Base-by-base conservation (phyloP, 2,113 vertebrate genomes). In the Plectropomus leopardus region DNA sequence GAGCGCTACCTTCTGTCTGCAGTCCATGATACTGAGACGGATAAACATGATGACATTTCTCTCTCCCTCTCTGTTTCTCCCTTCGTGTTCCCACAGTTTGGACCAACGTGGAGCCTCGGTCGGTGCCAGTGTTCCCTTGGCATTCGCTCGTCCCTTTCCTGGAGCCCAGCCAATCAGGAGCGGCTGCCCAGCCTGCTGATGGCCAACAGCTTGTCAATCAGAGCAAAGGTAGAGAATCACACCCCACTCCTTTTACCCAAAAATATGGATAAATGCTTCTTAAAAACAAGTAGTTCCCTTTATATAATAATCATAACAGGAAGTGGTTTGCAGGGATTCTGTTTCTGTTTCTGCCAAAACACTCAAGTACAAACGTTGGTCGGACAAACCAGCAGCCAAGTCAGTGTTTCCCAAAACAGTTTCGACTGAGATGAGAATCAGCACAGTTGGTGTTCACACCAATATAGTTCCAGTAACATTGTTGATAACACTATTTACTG, bases 81-180 rank as follows among this genome's bases (percentile, higher is more conserved):
- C 78, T 85, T 42, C 57, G 21, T 79, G 44, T 88, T 91, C 76
- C 72, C 79, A 64, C 94, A 98, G 97, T 98, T 78, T 98, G 97
- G 97, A 98, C 97, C 68, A 98, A 98, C 23, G 97, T 98, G 93
- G 97, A 98, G 92, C 97, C 97, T 59, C 95, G 97, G 14, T 97
- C 97, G 0, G 96, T 98, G 83, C 96, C 97, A 19, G 97, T 98
- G 72, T 98, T 97, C 86, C 97, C 97, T 64, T 98, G 97, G 97
- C 97, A 97, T 92, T 97, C 97, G 10, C 94, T 98, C 84, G 96
- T 98, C 83, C 97, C 97, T 79, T 97, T 98, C 89, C 93, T 98
- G 95, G 97, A 97, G 82, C 96, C 97, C 83, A 97, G 95, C 95
- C 97, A 97, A 87, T 95, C 96, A 28, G 96, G 96, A 94, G 93